Base-by-base conservation (phyloP, 2,797 vertebrate species). In the Heteromormyrus szaboi region DNA sequence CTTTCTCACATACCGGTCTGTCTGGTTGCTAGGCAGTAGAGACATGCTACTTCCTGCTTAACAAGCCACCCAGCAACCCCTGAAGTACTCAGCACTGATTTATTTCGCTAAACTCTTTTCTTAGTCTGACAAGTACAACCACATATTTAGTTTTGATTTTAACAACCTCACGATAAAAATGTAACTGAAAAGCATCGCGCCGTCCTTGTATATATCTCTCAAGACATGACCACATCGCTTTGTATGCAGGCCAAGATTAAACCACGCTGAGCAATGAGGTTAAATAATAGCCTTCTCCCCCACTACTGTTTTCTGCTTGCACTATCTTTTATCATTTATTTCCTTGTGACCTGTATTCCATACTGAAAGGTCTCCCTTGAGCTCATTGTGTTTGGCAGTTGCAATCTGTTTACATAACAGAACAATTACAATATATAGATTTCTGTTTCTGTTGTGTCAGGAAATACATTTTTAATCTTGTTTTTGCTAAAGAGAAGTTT, bases 381-480 rank as follows among this genome's bases (percentile, higher is more conserved):
- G 48, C 22, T 59, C n/a, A 22, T 8, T 33, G 65, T 33, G 25
- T 14, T 33, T 33, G 29, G 25, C 12, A 68, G 65, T 33, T 33
- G 65, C 4, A 29, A 68, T 68, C 22, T 68, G 29, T 11, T 33
- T 25, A 29, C 12, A 12, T 68, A 29, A 14, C 25, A 68, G 29
- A 68, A 5, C 11, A 33, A 8, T 2, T 59, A 33, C 65, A 33
- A 68, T 33, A 68, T 17, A 72, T 17, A 33, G 50, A 33, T 53
- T 85, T 51, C 4, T 11, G 29, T 51, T 54, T 54, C 22, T 48
- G 65, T 25, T 4, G n/a, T 59, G 22, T 85, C 2, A 89, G 41
- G 88, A 53, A 72, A 37, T 90, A 46, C 56, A 91, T 90, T 91
- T 90, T 92, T 90, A 90, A 89, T 88, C 72, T 85, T 85, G 12